A percentile compares a stretch with the other conserved stretches of the same genome.
Evolutionary conservation across 1,140 invertebrate genomes (phyloP).

Genomic region (Leptinotarsa texana): DNA sequence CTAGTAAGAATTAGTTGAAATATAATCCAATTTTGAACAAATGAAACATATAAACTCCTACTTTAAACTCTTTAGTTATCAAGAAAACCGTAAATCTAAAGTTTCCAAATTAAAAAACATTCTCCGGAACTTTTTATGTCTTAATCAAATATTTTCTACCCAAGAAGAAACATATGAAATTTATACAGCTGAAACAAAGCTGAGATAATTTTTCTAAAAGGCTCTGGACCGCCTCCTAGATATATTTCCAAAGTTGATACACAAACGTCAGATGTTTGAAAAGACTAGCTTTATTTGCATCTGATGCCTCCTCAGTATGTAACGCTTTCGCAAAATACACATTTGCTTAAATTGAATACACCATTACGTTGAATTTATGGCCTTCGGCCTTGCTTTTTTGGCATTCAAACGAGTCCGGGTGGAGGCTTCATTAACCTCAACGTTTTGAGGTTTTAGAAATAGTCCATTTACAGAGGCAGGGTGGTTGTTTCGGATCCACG

Average conservation of each 20-base stretch:
- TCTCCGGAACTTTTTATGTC: background rate
- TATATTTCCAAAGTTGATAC: constrained; percentile 6
- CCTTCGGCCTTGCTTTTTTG: background rate
- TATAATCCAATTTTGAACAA: too few species aligned
- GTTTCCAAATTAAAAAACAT: background rate
- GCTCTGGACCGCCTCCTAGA: background rate
- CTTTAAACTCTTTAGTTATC: too few species aligned
- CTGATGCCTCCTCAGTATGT: constrained; percentile 2
- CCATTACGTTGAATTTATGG: constrained; percentile 1
- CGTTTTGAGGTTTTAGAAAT: background rate
- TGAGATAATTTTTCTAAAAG: background rate
- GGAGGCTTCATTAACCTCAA: background rate
- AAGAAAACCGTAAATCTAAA: background rate
- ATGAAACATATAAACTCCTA: too few species aligned
- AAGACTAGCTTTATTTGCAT: constrained; percentile 1
- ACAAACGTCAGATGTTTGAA: constrained; percentile 6
- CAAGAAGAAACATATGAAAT: background rate
- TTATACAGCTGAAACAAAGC: background rate
- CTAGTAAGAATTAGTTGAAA: too few species aligned
- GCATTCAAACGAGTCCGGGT: background rate
- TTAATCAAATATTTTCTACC: background rate
- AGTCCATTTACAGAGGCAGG: background rate
- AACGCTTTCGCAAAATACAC: constrained; percentile 5
- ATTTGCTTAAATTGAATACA: background rate
- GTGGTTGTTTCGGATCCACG: background rate